Evolutionary conservation across 2,888 invertebrate species (phyloP), one percentile per base, ranked within the genome.

Genomic region (Mayetiola destructor): DNA sequence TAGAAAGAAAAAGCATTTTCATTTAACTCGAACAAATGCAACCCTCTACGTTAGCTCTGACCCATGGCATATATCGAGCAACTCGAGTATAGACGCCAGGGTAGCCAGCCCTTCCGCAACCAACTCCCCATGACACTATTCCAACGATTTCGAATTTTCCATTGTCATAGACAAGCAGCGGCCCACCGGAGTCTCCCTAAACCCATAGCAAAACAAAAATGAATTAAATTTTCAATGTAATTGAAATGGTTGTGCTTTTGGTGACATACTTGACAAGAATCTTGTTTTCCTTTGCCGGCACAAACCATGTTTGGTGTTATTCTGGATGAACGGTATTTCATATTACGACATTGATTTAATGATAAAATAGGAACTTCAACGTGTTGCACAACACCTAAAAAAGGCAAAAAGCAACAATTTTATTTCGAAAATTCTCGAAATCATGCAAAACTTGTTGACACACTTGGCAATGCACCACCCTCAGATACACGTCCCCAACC

Each of bases 401-500:
- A 9, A 32, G 12, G 32, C 6, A 9, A 9, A 32, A 9, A 9
- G 6, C 6, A 32, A 32, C 6, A 32, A 12, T 32, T 32, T 32
- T 32, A 32, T 9, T 32, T 6, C 12, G 6, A 32, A 12, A 12
- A 9, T 32, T 32, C 32, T 32, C 12, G 12, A 9, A 32, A 32
- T 32, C 12, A 32, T 32, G 6, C 12, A n/a, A n/a, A n/a, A n/a
- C n/a, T n/a, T n/a, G n/a, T n/a, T n/a, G n/a, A n/a, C n/a, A n/a
- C n/a, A 18, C 53, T 82, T 3, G 89, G 88, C 53, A 90, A 69
- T 66, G 81, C 80, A 1, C 90, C 89, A 3, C 87, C 88, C 68
- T 90, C 90, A 0, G 84, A 79, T 0, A 86, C 85, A 8, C 89
- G 77, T 1, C 90, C 90, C 90, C 90, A 90, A 2, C 90, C 90